Conservation (phyloP, 2,113 vertebrate genomes). For the Takifugu bimaculatus region DNA sequence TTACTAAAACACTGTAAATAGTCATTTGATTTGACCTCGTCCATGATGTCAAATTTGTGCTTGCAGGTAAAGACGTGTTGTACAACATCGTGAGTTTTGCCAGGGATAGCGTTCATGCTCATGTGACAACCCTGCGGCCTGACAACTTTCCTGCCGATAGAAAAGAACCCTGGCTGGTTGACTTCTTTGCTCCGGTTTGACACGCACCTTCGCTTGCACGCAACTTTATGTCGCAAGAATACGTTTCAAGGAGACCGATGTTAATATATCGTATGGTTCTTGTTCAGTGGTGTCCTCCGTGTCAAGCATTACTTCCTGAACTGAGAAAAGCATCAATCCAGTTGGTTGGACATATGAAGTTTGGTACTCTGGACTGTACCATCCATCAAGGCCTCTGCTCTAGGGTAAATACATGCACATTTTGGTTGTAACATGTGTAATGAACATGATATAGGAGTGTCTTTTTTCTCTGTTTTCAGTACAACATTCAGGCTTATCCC, state of each 20-base stretch:
- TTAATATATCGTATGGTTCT: too few species aligned
- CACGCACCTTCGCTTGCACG: background rate
- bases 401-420: slow-evolving; percentile 70
- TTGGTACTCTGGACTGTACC: slow-evolving; percentile 95
- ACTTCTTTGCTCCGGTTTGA: slow-evolving; percentile 93
- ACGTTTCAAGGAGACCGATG: background rate
- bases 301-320: slow-evolving; percentile 90
- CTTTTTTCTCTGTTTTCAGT: slow-evolving; percentile 69
- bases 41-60: background rate
- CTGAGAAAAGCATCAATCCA: slow-evolving; percentile 94
- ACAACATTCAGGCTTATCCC: slow-evolving; percentile 95
- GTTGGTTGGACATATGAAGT: slow-evolving; percentile 87
- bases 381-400: slow-evolving; percentile 90
- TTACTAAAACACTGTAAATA: too few species aligned
- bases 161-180: slow-evolving; percentile 94
- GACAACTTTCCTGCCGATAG: slow-evolving; percentile 92
- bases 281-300: slow-evolving; percentile 93
- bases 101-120: slow-evolving; percentile 90
- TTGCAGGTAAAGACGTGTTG: slow-evolving; percentile 86
- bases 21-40: too few species aligned
- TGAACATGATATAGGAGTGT: background rate
- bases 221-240: background rate
- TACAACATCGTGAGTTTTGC: slow-evolving; percentile 95
- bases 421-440: background rate
- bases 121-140: slow-evolving; percentile 89